Base-by-base conservation (phyloP, 1,140 invertebrate species). In the Bombus pascuorum region DNA sequence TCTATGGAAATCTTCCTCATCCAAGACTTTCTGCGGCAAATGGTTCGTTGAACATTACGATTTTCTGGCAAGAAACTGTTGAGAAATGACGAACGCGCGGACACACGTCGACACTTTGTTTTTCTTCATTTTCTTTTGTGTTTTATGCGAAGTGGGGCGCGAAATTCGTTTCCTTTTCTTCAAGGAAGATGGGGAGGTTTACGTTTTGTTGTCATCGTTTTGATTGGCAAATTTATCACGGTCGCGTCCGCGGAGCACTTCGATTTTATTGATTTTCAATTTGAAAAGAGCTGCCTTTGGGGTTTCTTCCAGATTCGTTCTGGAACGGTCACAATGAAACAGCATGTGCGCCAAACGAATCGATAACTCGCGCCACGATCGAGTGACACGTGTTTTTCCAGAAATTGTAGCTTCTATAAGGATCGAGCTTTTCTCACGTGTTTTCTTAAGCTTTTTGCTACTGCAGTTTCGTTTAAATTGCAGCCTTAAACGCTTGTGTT, bases 281-380 rank as follows among this genome's bases (percentile, higher is more conserved):
- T 59, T 28, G 53, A 6, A 25, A 12, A 25, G 39, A 34, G 68
- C 73, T 65, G 25, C 76, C 71, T n/a, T 39, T 10, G 25, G 57
- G 77, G 66, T 85, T 80, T 73, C 68, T 39, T 57, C 13, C 1
- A 47, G 39, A 66, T 66, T 66, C 65, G 65, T 66, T 66, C 32
- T 25, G 32, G 34, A 62, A 53, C 53, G 66, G 37, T 65, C 39
- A 85, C 76, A 72, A 80, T 85, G 70, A 85, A 59, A 34, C 68
- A 79, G 57, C 68, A 59, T 80, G 68, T 37, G 34, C 77, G 2
- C 15, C 57, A n/a, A 80, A 37, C 12, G 53, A 65, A 85, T 85
- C 83, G 70, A 85, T 85, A 84, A 72, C 65, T 79, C 34, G 37
- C 1, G 39, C 13, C 53, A n/a, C 47, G 66, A 72, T 80, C 83